Evolutionary conservation across 1,140 invertebrate genomes (phyloP).

Genomic region (Drosophila mojavensis): DNA sequence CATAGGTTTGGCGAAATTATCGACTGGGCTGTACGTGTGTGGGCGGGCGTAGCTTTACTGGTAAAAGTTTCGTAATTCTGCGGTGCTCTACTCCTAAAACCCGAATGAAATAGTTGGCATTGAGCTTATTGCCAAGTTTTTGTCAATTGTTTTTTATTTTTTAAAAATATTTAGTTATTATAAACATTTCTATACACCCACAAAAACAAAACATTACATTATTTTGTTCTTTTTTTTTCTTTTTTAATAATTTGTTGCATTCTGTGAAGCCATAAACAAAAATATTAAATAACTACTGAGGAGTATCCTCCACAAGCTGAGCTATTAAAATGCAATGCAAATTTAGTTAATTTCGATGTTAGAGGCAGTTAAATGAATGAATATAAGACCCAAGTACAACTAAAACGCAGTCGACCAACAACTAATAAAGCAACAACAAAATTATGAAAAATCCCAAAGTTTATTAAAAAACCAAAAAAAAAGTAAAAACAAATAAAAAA

Average conservation of each 20-base stretch:
- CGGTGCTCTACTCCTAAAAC: not conserved
- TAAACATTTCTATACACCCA: slow-evolving; percentile 19
- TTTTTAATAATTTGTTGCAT: slow-evolving; percentile 11
- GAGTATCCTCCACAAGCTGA: slow-evolving; percentile 29
- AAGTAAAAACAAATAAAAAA: slow-evolving; percentile 10
- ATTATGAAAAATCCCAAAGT: slow-evolving; percentile 76
- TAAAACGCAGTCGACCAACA: slow-evolving; percentile 44
- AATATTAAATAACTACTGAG: not conserved
- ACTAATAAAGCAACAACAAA: slow-evolving; percentile 44
- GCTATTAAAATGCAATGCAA: slow-evolving; percentile 72
- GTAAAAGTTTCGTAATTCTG: not conserved
- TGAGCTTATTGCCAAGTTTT: slow-evolving; percentile 40
- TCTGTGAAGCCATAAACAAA: slow-evolving; percentile 14
- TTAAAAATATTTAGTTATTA: slow-evolving; percentile 8
- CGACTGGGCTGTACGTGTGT: not conserved
- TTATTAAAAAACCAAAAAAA: slow-evolving; percentile 61
- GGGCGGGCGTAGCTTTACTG: too few species aligned
- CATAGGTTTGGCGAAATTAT: not conserved
- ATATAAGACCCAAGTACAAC: slow-evolving; percentile 35
- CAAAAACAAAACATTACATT: slow-evolving; percentile 11
- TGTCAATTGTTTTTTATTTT: slow-evolving; percentile 13
- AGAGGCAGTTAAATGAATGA: slow-evolving; percentile 43
- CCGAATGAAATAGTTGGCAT: slow-evolving; percentile 37
- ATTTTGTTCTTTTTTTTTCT: slow-evolving; percentile 25
- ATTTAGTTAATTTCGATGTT: slow-evolving; percentile 63